These are phyloP conservation scores for Campoplex nolae DNA, from an alignment of 2,888 invertebrate genomes.

Conservation along the genomic window DNA sequence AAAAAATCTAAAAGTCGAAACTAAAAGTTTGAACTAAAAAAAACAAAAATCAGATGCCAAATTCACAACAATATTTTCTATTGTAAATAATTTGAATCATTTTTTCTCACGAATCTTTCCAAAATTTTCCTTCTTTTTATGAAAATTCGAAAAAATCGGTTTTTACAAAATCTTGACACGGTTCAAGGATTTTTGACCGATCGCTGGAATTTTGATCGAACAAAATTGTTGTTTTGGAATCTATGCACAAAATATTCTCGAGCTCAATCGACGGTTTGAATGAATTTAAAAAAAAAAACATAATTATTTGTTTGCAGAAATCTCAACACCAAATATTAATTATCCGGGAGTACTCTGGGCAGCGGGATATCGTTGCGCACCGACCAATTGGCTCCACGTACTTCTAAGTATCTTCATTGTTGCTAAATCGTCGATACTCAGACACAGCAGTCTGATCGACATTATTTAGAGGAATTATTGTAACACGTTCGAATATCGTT, in stretches of 20 bases:
- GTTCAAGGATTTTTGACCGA: background rate
- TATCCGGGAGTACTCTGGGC: constrained; percentile 88
- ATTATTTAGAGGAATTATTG: constrained; percentile 54
- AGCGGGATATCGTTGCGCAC: constrained; percentile 77
- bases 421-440: constrained; percentile 52
- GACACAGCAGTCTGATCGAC: constrained; percentile 42
- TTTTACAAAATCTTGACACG: background rate
- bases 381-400: constrained; percentile 78
- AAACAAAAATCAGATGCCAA: too few relatives aligned
- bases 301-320: constrained; percentile 86
- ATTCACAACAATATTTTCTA: too few relatives aligned
- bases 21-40: too few relatives aligned
- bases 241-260: background rate
- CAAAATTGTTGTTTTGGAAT: background rate
- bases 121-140: background rate
- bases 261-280: background rate
- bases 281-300: background rate
- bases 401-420: constrained; percentile 70
- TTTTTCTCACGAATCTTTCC: too few relatives aligned
- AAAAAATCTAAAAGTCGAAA: background rate
- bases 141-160: background rate
- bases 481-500: constrained; percentile 29
- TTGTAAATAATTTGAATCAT: too few relatives aligned
- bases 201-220: background rate
- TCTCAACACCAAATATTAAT: constrained; percentile 90